Conservation (phyloP, 2,888 invertebrate species). For the Chaitophorus viminalis region DNA sequence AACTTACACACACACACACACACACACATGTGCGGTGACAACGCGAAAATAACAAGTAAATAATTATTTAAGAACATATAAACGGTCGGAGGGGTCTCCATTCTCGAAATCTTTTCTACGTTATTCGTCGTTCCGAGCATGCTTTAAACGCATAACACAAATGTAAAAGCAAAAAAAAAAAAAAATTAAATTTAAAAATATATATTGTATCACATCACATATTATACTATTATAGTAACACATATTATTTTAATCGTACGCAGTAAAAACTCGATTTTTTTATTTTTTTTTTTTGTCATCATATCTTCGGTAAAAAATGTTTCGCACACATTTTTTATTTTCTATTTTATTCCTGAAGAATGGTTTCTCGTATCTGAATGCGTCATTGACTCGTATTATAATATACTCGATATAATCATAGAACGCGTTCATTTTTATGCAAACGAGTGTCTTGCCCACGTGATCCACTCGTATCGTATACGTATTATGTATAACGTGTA, state of each 20-base stretch:
- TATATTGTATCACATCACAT: not conserved
- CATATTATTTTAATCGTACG: not conserved
- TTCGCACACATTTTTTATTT: not conserved
- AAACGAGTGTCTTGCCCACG: not conserved
- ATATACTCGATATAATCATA: too few species aligned
- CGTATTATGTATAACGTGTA: too few species aligned
- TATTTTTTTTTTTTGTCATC: too few species aligned
- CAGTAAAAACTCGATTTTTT: not conserved
- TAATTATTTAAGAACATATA: not conserved
- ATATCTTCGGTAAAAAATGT: not conserved
- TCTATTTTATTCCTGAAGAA: not conserved
- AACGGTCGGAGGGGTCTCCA: too few species aligned
- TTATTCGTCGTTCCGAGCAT: not conserved
- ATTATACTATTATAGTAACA: not conserved
- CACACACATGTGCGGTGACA: too few species aligned
- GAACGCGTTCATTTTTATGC: not conserved
- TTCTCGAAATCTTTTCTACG: too few species aligned
- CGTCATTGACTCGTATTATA: not conserved
- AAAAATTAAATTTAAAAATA: too few species aligned
- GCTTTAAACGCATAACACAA: not conserved
- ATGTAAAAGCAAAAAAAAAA: not conserved
- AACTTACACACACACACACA: not conserved
- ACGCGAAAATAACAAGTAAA: not conserved
- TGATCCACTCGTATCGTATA: not conserved
- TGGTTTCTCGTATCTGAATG: not conserved